Evolutionary conservation across 2,113 vertebrate genomes (phyloP).

Genomic region (Passerina amoena): DNA sequence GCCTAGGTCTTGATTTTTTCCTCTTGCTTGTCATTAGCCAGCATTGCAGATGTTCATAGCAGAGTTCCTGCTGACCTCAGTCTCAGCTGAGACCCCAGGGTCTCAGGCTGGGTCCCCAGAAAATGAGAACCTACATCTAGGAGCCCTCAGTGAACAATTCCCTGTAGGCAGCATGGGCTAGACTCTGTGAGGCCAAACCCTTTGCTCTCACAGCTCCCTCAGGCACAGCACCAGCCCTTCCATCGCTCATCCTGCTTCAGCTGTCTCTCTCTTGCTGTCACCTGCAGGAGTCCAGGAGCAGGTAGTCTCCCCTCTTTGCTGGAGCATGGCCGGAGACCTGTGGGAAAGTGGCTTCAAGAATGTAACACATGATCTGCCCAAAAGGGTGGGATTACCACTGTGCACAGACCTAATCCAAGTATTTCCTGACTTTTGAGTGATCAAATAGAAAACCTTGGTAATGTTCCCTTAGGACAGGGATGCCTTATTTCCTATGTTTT

Average conservation of each 20-base stretch:
- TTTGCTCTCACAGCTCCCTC: background rate
- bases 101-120: background rate
- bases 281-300: background rate
- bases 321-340: background rate
- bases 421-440: background rate
- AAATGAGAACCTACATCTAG: background rate
- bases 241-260: background rate
- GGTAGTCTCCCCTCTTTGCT: background rate
- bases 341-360: background rate
- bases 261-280: rapidly evolving
- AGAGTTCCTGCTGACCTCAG: background rate
- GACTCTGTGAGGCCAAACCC: rapidly evolving
- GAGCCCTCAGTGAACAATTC: background rate
- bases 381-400: background rate
- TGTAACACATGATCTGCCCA: background rate
- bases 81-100: background rate
- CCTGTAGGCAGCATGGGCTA: background rate
- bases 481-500: background rate
- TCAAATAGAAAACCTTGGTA: background rate
- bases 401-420: background rate
- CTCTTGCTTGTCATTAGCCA: background rate
- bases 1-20: background rate
- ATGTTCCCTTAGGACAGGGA: background rate
- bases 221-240: background rate
- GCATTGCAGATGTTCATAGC: background rate